These are phyloP conservation scores for Tapera naevia DNA, from an alignment of 2,797 vertebrate species.

Conservation along the genomic window DNA sequence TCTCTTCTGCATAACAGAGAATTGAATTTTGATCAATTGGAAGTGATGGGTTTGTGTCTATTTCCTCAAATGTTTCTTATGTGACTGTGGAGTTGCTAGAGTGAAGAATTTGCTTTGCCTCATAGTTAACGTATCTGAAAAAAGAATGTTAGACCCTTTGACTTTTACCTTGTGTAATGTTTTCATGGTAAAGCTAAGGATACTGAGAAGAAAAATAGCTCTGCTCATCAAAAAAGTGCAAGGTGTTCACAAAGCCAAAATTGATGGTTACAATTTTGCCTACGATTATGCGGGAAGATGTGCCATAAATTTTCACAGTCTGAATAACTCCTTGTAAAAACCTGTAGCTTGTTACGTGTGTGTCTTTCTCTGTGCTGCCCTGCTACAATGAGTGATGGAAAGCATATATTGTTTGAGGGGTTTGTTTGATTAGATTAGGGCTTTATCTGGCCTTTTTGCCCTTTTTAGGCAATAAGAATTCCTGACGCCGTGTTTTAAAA, in stretches of 20 bases:
- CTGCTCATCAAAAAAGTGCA: neutral
- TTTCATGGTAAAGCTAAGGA: neutral
- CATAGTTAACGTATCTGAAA: neutral
- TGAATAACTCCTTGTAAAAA: neutral
- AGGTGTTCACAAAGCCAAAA: constrained; percentile 8
- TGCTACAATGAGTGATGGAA: neutral
- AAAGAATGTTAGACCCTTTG: neutral
- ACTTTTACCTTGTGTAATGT: neutral
- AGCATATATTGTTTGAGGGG: neutral
- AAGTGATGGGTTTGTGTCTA: neutral
- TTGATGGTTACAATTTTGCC: neutral
- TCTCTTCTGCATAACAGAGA: neutral
- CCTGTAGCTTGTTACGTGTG: neutral
- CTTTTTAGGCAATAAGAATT: neutral
- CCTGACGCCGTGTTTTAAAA: neutral
- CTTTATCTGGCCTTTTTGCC: constrained; percentile 12
- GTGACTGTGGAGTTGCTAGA: neutral
- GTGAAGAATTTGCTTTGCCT: neutral
- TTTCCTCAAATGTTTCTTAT: neutral
- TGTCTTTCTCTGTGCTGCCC: neutral
- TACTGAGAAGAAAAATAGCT: neutral
- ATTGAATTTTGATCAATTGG: neutral
- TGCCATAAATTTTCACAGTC: neutral
- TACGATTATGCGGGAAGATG: neutral
- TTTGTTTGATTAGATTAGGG: constrained; percentile 6